Percentiles rank a stretch among this genome's conserved stretches.
Conservation (phyloP, 2,797 vertebrate genomes). For the Eulemur albifrons region DNA sequence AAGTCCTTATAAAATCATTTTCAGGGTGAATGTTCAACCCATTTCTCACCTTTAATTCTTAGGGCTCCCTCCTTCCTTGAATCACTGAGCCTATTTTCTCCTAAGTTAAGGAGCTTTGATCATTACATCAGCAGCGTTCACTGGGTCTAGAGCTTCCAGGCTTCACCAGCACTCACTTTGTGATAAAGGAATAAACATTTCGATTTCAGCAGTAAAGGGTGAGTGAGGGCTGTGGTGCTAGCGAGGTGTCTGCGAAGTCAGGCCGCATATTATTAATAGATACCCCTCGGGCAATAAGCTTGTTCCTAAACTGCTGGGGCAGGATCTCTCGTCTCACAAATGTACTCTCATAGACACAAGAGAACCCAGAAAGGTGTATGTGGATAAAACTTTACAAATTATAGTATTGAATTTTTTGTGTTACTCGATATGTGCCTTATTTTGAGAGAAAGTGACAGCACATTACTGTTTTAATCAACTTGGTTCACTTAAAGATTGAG, state of each 20-base stretch:
- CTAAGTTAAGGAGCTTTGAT: neutral
- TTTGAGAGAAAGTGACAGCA: neutral
- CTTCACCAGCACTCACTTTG: neutral
- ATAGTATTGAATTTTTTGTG: neutral
- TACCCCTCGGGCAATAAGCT: neutral
- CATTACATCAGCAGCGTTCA: neutral
- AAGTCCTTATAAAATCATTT: neutral
- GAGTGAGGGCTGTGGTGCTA: neutral
- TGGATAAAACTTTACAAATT: neutral
- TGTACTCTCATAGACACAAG: neutral
- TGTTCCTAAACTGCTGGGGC: neutral
- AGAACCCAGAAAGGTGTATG: neutral
- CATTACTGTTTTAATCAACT: conserved; percentile 21
- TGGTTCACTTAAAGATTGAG: conserved; percentile 56
- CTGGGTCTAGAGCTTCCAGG: neutral
- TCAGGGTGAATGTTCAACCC: neutral
- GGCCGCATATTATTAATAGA: neutral
- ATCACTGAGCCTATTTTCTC: neutral
- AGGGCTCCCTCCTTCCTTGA: neutral
- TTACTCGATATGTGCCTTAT: neutral
- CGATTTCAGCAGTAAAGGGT: neutral
- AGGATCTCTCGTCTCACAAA: neutral
- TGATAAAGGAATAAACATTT: neutral
- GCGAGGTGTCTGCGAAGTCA: neutral
- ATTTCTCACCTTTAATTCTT: neutral